A percentile compares a stretch with the other conserved stretches of the same genome.
Evolutionary conservation across 2,888 invertebrate genomes (phyloP).

Genomic region (Rhopalosiphum nymphaeae): DNA sequence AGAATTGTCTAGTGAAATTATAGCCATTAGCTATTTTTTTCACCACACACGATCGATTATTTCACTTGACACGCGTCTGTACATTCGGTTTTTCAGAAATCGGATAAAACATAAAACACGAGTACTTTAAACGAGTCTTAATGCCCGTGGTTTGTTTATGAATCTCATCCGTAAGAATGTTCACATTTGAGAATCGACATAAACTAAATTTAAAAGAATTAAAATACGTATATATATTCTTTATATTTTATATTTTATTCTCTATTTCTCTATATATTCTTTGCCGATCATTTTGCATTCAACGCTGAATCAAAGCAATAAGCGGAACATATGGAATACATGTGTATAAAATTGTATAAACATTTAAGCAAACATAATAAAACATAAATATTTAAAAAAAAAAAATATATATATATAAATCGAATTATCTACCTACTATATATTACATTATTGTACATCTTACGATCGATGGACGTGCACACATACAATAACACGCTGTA

Average conservation of each 20-base stretch:
- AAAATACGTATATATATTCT: neutral
- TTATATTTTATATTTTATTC: too few species aligned
- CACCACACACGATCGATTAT: constrained; percentile 2
- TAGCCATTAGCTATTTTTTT: neutral
- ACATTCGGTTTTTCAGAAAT: neutral
- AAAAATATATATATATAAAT: neutral
- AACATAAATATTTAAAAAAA: neutral
- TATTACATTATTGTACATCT: neutral
- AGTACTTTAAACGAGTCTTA: neutral
- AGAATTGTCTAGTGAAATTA: neutral
- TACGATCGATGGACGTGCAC: neutral
- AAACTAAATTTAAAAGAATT: neutral
- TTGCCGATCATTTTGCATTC: neutral
- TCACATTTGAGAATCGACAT: neutral
- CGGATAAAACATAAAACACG: neutral
- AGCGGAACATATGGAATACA: neutral
- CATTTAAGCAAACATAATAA: neutral
- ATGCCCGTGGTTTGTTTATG: neutral
- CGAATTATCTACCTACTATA: neutral
- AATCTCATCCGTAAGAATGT: neutral
- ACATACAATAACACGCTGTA: neutral
- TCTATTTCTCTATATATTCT: neutral
- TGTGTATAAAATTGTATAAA: neutral
- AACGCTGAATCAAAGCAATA: neutral
- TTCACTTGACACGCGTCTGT: neutral